Conservation (phyloP, 2,113 vertebrate species). For the Eudyptes chrysolophus region DNA sequence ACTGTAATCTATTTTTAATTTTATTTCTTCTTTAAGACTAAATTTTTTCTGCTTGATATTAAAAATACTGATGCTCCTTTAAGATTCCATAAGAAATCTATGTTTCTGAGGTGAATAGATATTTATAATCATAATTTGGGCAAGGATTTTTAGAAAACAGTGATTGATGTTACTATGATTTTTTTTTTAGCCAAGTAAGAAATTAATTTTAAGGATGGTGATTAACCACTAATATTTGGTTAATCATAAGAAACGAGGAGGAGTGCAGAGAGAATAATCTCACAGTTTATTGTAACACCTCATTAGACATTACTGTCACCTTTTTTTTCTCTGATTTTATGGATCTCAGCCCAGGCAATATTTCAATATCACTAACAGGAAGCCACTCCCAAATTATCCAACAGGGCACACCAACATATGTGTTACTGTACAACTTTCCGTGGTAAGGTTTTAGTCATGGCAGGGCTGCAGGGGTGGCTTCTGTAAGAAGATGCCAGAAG, state of each 20-base stretch:
- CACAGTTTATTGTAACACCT: not conserved
- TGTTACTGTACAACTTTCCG: not conserved
- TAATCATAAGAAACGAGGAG: not conserved
- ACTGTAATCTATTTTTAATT: not conserved
- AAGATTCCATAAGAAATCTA: not conserved
- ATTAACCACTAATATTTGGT: not conserved
- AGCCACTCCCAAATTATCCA: not conserved
- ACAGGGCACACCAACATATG: not conserved
- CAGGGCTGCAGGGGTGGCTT: not conserved
- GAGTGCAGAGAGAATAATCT: not conserved
- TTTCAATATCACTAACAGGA: not conserved
- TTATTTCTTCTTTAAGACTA: not conserved
- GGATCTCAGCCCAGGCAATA: not conserved
- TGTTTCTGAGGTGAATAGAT: not conserved
- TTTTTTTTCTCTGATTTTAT: not conserved
- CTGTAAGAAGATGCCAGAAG: not conserved
- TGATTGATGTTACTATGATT: not conserved
- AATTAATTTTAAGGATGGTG: not conserved
- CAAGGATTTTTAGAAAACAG: not conserved
- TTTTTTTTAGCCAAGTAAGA: not conserved
- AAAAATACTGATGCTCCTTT: not conserved
- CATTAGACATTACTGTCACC: not conserved
- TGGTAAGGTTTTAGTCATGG: not conserved
- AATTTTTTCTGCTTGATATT: not conserved
- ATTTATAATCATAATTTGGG: not conserved